Evolutionary conservation across 2,888 invertebrate genomes (phyloP).

Genomic region (Xestia c-nigrum): DNA sequence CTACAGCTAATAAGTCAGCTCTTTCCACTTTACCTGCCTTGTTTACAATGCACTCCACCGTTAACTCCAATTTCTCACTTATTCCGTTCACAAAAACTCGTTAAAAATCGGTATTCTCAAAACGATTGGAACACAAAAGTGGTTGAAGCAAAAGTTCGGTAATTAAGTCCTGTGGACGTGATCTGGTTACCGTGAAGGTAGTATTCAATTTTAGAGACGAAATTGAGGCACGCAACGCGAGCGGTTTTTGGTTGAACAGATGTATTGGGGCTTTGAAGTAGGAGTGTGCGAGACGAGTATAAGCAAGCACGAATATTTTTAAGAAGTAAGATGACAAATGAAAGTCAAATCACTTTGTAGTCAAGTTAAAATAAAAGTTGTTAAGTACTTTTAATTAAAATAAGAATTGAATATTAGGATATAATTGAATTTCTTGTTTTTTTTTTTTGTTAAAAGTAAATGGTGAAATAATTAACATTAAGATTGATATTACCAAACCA

Average conservation of each 20-base stretch:
- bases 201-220: constrained; percentile 66
- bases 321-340: too few species aligned
- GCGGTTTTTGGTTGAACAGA: constrained; percentile 44
- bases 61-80: neutral
- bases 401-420: too few species aligned
- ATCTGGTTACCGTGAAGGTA: constrained; percentile 58
- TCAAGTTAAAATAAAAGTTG: too few species aligned
- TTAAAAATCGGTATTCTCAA: constrained; percentile 36
- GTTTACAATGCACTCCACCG: neutral
- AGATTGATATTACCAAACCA: too few species aligned
- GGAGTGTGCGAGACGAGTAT: neutral
- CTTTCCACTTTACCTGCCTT: neutral
- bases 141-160: constrained; percentile 61
- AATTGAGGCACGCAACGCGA: constrained; percentile 65
- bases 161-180: constrained; percentile 63
- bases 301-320: neutral
- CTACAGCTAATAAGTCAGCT: neutral
- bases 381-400: too few species aligned
- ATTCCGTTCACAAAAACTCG: neutral
- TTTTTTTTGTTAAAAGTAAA: too few species aligned
- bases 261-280: constrained; percentile 28
- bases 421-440: too few species aligned
- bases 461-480: too few species aligned
- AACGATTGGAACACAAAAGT: constrained; percentile 54
- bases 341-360: too few species aligned